A percentile compares a stretch with the other conserved stretches of the same genome.
Conservation (phyloP, 2,113 vertebrate species). For the Misgurnus mizolepis region DNA sequence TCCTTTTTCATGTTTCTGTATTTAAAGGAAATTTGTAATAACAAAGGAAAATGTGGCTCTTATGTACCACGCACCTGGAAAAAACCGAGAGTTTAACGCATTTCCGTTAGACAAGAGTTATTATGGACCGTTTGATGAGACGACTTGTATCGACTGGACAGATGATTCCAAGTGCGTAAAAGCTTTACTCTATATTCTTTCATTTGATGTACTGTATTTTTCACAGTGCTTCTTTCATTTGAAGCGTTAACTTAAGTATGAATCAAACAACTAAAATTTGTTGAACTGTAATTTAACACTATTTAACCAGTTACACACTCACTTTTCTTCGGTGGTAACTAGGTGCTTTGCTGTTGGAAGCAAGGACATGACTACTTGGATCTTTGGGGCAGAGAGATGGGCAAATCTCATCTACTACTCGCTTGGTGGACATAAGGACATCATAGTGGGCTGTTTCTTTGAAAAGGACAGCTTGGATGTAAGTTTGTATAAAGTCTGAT, state of each 20-base stretch:
- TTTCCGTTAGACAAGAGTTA: constrained; percentile 95
- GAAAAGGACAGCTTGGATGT: constrained; percentile 92
- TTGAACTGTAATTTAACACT: too few species aligned
- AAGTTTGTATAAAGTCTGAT: constrained; percentile 54
- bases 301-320: too few species aligned
- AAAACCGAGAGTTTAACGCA: constrained; percentile 87
- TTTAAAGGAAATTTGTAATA: constrained; percentile 85
- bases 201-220: too few species aligned
- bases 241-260: too few species aligned
- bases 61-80: constrained; percentile 94
- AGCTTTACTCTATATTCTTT: too few species aligned
- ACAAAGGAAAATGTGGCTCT: constrained; percentile 90
- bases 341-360: constrained; percentile 96
- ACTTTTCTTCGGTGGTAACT: background rate
- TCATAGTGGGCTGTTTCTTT: constrained; percentile 92
- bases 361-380: constrained; percentile 96
- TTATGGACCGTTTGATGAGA: constrained; percentile 93
- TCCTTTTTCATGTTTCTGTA: background rate
- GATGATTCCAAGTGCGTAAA: constrained; percentile 89
- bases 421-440: constrained; percentile 91
- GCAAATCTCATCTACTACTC: constrained; percentile 93
- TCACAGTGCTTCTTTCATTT: too few species aligned
- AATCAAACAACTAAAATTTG: too few species aligned
- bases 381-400: constrained; percentile 96
- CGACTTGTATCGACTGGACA: constrained; percentile 96